Evolutionary conservation across 2,888 invertebrate genomes (phyloP).

Genomic region (Stictocephala bisonia): DNA sequence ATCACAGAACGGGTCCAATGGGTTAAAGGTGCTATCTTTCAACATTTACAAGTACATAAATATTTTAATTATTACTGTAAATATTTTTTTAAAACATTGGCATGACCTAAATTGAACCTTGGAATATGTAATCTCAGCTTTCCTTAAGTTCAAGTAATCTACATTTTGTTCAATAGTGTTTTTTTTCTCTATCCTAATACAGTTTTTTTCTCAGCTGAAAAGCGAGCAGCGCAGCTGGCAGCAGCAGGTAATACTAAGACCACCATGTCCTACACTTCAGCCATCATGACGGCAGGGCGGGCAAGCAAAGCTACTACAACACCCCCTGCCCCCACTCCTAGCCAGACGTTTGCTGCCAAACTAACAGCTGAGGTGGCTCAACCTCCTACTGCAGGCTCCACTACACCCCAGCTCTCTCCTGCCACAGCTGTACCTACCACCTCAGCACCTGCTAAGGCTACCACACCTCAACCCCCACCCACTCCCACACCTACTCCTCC

Average conservation of each 20-base stretch:
- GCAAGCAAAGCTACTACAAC: slow-evolving; percentile 60
- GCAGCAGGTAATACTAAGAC: slow-evolving; percentile 68
- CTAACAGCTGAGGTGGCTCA: slow-evolving; percentile 64
- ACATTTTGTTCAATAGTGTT: too few species aligned
- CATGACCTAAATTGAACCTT: too few species aligned
- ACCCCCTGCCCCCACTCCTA: slow-evolving; percentile 67
- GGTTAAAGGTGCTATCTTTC: too few species aligned
- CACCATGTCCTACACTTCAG: slow-evolving; percentile 70
- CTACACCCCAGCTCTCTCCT: slow-evolving; percentile 34
- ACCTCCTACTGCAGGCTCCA: slow-evolving; percentile 31
- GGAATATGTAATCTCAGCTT: too few species aligned
- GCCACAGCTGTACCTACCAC: slow-evolving; percentile 37
- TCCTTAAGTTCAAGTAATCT: too few species aligned
- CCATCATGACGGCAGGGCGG: slow-evolving; percentile 69
- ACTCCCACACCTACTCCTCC: slow-evolving; percentile 63
- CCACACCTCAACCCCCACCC: slow-evolving; percentile 51
- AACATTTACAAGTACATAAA: too few species aligned
- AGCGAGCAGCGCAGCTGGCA: slow-evolving; percentile 65
- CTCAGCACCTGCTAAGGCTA: slow-evolving; percentile 47
- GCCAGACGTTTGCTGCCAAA: slow-evolving; percentile 69
- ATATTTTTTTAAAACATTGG: too few species aligned
- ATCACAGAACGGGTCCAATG: too few species aligned
- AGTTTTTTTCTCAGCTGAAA: too few species aligned
- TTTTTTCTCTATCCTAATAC: too few species aligned
- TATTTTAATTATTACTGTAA: too few species aligned